Percentiles rank a stretch among this genome's conserved stretches.
Conservation (phyloP, 2,888 invertebrate species). For the Aspidapion aeneum region DNA sequence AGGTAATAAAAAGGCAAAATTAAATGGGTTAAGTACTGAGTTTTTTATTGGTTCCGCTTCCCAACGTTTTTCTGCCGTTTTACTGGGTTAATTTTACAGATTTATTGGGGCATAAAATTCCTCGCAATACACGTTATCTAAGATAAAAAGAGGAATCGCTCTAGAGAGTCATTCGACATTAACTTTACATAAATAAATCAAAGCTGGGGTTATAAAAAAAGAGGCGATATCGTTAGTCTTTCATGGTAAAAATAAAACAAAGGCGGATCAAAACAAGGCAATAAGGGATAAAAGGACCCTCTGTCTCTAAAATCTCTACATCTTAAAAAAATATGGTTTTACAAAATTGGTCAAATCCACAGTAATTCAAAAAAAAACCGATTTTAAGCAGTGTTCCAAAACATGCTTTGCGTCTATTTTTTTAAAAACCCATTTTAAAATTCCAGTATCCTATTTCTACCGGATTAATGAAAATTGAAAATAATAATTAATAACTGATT, state of each 20-base stretch:
- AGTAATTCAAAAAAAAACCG: too few relatives aligned
- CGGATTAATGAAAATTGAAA: too few relatives aligned
- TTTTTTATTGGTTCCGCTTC: slow-evolving; percentile 38
- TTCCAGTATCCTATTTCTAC: too few relatives aligned
- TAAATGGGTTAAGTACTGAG: slow-evolving; percentile 39
- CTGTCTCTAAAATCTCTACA: too few relatives aligned
- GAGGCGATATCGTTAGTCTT: slow-evolving; percentile 19
- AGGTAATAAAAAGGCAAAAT: slow-evolving; percentile 20
- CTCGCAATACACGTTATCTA: slow-evolving; percentile 28
- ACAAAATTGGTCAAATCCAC: too few relatives aligned
- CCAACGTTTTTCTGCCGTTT: slow-evolving; percentile 31
- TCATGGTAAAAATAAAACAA: slow-evolving; percentile 22
- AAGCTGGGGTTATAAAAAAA: slow-evolving; percentile 18
- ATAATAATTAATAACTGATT: too few relatives aligned
- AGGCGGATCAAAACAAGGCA: too few relatives aligned
- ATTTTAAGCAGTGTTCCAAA: too few relatives aligned
- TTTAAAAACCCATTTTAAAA: too few relatives aligned
- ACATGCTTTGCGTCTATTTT: too few relatives aligned
- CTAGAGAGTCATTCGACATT: slow-evolving; percentile 18
- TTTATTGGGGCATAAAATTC: slow-evolving; percentile 36
- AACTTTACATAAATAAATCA: slow-evolving; percentile 27
- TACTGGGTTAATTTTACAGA: slow-evolving; percentile 38
- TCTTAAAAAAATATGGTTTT: too few relatives aligned
- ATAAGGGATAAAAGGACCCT: too few relatives aligned
- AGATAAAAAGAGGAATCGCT: slow-evolving; percentile 24